phyloP scores from a whole-genome alignment of 2,797 vertebrate genomes.

The Karalla daura region DNA sequence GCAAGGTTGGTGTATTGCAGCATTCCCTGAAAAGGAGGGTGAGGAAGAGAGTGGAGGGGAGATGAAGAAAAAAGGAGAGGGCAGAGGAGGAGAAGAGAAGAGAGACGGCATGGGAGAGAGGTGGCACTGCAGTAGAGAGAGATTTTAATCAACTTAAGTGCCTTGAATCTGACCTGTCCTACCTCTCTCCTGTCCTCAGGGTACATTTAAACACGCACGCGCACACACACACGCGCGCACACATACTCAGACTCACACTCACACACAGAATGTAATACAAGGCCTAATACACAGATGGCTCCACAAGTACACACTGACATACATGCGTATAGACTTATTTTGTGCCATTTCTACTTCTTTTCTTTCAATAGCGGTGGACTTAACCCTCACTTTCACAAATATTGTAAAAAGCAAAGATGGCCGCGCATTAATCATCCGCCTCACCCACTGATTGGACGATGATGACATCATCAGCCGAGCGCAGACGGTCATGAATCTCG shows the following conservation, averaged over 20 bases:
- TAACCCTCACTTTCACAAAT: no score
- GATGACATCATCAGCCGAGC: no score
- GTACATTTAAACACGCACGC: slow-evolving; percentile 35
- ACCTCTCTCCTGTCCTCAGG: slow-evolving; percentile 48
- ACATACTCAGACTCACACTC: slow-evolving; percentile 15
- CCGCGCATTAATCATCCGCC: no score
- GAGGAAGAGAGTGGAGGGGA: background rate
- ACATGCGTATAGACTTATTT: no score
- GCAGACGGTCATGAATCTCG: no score
- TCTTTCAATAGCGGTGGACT: no score
- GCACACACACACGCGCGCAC: slow-evolving; percentile 17
- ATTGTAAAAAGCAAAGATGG: no score
- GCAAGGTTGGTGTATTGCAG: slow-evolving; percentile 28
- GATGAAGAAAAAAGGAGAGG: background rate
- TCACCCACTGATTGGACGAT: no score
- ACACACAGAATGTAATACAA: no score
- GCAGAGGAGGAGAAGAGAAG: slow-evolving; percentile 2
- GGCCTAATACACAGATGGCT: no score
- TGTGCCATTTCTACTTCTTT: no score
- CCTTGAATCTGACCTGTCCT: slow-evolving; percentile 53
- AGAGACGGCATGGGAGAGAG: background rate
- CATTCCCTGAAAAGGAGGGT: slow-evolving; percentile 13
- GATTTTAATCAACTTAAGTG: slow-evolving; percentile 73
- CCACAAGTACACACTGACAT: background rate
- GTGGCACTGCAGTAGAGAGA: slow-evolving; percentile 47